Base-by-base conservation (phyloP, 2,797 vertebrate genomes). In the Champsocephalus gunnari region DNA sequence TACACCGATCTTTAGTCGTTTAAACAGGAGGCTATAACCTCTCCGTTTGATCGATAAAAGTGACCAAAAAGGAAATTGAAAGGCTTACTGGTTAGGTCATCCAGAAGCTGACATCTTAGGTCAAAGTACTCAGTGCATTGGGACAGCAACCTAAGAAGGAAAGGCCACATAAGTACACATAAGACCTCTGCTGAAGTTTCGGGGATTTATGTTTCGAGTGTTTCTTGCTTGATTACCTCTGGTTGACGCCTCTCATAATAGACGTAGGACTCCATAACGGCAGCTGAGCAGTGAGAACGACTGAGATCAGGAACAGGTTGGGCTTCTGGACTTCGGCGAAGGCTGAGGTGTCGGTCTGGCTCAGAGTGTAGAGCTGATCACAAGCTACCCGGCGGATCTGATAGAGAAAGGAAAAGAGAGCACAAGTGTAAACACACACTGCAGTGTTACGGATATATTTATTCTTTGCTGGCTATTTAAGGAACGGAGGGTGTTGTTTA, bases 61-160 rank as follows among this genome's bases (percentile, higher is more conserved):
- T 19, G 4, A 28, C 59, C 17, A 32, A 49, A 53, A 32, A 41
- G 9, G 14, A 1, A 17, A 16, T 34, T 21, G 7, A 65, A 67
- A 3, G 3, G 93, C 97, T 97, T 94, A 99, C 98, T 97, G 38
- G 98, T 99, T 55, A 99, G 94, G 83, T 99, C 98, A 86, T 99
- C 98, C 89, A 99, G 73, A 53, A 99, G 94, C 57, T 99, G 98
- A 87, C 98, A 99, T 66, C 98, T 93, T 85, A 99, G 92, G 90
- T 99, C 98, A 93, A 99, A 99, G 92, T 99, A 99, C 77, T 99
- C 98, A 0, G 97, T 97, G 92, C 98, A 99, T 71, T 99, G 98
- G 44, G 98, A 98, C 74, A 99, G 87, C 54, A 99, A 93, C 91
- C 98, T 99, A 88, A 77, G 62, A 65, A 71, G 45, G 86, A 47